Percentiles rank a stretch among this genome's conserved stretches.
phyloP scores from a whole-genome alignment of 2,113 vertebrate genomes.

The Cyanocitta stelleri region DNA sequence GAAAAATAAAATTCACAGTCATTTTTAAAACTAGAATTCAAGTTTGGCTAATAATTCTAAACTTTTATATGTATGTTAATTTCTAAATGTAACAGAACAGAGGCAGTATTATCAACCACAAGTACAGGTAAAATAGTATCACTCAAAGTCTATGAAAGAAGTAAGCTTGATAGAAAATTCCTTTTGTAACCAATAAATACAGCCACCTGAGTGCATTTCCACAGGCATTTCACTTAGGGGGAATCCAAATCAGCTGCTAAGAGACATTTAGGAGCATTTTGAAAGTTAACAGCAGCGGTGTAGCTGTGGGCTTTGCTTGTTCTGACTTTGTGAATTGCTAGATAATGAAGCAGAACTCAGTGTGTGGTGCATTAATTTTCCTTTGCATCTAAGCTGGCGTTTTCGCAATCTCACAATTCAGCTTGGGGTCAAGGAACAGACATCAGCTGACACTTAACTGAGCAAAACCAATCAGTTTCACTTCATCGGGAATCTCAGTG shows the following conservation, averaged over 20 bases:
- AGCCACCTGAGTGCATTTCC: slow-evolving; percentile 87
- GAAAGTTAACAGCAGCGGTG: slow-evolving; percentile 67
- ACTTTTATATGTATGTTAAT: slow-evolving; percentile 71
- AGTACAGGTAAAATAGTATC: slow-evolving; percentile 72
- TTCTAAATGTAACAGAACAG: slow-evolving; percentile 76
- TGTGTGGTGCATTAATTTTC: slow-evolving; percentile 64
- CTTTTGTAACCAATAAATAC: slow-evolving; percentile 81
- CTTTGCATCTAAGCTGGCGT: slow-evolving; percentile 73
- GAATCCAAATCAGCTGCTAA: slow-evolving; percentile 69
- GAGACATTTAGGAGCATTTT: slow-evolving; percentile 70
- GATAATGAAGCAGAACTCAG: slow-evolving; percentile 75
- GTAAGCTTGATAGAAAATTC: slow-evolving; percentile 77
- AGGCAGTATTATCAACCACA: slow-evolving; percentile 73
- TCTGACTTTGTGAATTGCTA: slow-evolving; percentile 71
- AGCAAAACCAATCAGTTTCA: slow-evolving; percentile 98
- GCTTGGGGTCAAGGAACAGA: slow-evolving; percentile 59
- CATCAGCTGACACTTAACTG: slow-evolving; percentile 96
- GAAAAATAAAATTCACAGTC: slow-evolving; percentile 85
- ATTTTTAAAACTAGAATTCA: slow-evolving; percentile 82
- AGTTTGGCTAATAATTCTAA: slow-evolving; percentile 81
- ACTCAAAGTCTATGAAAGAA: slow-evolving; percentile 74
- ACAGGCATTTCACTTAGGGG: slow-evolving; percentile 70
- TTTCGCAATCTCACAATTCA: slow-evolving; percentile 73
- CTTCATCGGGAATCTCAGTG: slow-evolving; percentile 91
- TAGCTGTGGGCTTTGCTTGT: slow-evolving; percentile 70